A percentile compares a stretch with the other conserved stretches of the same genome.
Conservation (phyloP, 1,140 invertebrate species). For the Neodiprion pinetum region DNA sequence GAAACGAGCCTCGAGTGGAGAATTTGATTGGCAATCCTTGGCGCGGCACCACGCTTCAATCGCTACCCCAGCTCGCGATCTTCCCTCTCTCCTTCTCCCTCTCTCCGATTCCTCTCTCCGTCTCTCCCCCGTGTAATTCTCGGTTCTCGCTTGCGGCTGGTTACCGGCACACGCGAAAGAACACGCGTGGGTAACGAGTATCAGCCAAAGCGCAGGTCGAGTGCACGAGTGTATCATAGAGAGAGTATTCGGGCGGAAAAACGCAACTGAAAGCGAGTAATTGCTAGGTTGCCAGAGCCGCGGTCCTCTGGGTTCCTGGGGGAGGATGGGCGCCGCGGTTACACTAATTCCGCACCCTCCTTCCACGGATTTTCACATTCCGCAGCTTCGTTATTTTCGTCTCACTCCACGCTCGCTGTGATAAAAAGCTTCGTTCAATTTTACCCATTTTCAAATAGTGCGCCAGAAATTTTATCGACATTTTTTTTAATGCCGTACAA, state of each 20-base stretch:
- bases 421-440: neutral
- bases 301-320: neutral
- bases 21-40: slow-evolving; percentile 37
- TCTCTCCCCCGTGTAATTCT: neutral
- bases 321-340: slow-evolving; percentile 31
- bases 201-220: slow-evolving; percentile 54
- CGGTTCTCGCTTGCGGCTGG: neutral
- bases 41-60: slow-evolving; percentile 32
- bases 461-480: too few species aligned
- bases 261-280: slow-evolving; percentile 63
- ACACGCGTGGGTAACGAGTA: slow-evolving; percentile 46
- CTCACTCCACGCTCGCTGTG: too few species aligned
- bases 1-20: slow-evolving; percentile 28
- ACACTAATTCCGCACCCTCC: slow-evolving; percentile 36
- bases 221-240: slow-evolving; percentile 58
- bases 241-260: slow-evolving; percentile 60
- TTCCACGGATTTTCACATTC: slow-evolving; percentile 23
- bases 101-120: neutral
- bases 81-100: slow-evolving; percentile 14
- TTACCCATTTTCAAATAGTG: too few species aligned
- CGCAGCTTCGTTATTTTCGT: neutral
- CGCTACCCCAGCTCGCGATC: slow-evolving; percentile 30
- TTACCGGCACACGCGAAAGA: neutral
- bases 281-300: slow-evolving; percentile 45
- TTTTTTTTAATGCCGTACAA: too few species aligned